Evolutionary conservation across 2,888 invertebrate species (phyloP).

Genomic region (Chymomyza fuscimana): DNA sequence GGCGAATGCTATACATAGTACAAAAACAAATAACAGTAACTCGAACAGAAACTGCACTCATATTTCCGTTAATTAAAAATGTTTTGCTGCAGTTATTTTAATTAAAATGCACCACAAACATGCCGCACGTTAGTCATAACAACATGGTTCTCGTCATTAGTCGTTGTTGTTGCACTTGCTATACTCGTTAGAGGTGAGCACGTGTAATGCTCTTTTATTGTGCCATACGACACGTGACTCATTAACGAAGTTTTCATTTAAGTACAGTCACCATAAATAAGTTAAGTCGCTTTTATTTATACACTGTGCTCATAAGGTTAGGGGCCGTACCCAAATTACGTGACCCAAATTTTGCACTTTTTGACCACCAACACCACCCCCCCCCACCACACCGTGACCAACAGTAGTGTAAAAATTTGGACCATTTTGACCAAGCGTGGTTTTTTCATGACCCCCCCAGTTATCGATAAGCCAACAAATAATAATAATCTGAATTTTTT

Average conservation of each 20-base stretch:
- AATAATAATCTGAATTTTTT: too few species aligned
- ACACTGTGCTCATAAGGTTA: background rate
- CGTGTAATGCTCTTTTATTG: background rate
- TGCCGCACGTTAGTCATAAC: slow-evolving; percentile 14
- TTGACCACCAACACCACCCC: too few species aligned
- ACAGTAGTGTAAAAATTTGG: too few species aligned
- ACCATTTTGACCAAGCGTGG: too few species aligned
- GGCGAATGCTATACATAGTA: background rate
- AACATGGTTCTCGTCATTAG: background rate
- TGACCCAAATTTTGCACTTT: too few species aligned
- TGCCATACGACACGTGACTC: background rate
- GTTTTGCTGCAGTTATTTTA: slow-evolving; percentile 50
- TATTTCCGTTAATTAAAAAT: slow-evolving; percentile 60
- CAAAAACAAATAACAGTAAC: background rate
- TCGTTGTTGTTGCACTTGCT: background rate
- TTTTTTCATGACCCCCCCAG: too few species aligned
- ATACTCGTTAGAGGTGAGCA: background rate
- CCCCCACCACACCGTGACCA: too few species aligned
- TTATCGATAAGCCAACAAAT: too few species aligned
- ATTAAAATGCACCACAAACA: slow-evolving; percentile 56
- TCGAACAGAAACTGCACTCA: slow-evolving; percentile 21
- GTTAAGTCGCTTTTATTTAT: background rate
- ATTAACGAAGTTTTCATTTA: background rate
- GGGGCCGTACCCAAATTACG: too few species aligned
- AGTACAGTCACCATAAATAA: background rate